phyloP scores from a whole-genome alignment of 2,797 vertebrate genomes.

The Carapus acus region DNA sequence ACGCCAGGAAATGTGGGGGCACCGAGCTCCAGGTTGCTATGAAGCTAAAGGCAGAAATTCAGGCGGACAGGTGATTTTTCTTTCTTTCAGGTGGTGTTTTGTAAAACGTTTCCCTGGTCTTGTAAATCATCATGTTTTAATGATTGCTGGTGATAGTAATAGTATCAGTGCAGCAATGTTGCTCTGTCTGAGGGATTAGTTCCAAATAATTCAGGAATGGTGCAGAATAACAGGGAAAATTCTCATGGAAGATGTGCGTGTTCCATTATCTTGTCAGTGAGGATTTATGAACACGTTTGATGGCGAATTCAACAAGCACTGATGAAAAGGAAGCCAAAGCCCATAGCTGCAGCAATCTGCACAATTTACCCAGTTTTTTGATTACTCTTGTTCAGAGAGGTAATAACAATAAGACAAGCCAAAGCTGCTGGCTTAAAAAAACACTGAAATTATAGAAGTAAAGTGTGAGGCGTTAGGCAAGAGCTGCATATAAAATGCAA shows the following conservation, averaged over 20 bases:
- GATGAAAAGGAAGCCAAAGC: slow-evolving; percentile 14
- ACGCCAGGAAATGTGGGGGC: slow-evolving; percentile 38
- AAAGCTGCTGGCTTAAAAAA: slow-evolving; percentile 11
- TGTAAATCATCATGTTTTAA: too few species aligned
- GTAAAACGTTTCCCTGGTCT: too few species aligned
- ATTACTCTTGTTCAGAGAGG: slow-evolving; percentile 29
- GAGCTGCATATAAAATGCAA: too few species aligned
- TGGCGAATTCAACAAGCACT: slow-evolving; percentile 2
- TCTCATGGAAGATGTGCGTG: slow-evolving; percentile 15
- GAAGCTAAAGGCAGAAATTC: too few species aligned
- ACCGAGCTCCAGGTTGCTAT: too few species aligned
- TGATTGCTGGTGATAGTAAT: too few species aligned
- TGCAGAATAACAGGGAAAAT: slow-evolving; percentile 10
- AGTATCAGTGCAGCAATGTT: too few species aligned
- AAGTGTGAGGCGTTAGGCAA: slow-evolving; percentile 1
- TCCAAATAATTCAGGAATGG: slow-evolving; percentile 1
- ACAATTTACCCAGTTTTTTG: slow-evolving; percentile 17
- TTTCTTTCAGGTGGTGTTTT: too few species aligned
- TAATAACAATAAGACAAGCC: slow-evolving; percentile 34
- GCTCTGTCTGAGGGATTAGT: not conserved
- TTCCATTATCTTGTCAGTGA: slow-evolving; percentile 18
- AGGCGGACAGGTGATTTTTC: too few species aligned
- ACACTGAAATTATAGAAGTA: slow-evolving; percentile 8
- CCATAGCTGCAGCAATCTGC: slow-evolving; percentile 19
- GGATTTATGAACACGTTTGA: slow-evolving; percentile 2